Evolutionary conservation across 30 jellyfish, hydroid and myxozoan genomes (phyloP), one percentile per base, ranked within the genome.

Genomic region (Sanderia malayensis): DNA sequence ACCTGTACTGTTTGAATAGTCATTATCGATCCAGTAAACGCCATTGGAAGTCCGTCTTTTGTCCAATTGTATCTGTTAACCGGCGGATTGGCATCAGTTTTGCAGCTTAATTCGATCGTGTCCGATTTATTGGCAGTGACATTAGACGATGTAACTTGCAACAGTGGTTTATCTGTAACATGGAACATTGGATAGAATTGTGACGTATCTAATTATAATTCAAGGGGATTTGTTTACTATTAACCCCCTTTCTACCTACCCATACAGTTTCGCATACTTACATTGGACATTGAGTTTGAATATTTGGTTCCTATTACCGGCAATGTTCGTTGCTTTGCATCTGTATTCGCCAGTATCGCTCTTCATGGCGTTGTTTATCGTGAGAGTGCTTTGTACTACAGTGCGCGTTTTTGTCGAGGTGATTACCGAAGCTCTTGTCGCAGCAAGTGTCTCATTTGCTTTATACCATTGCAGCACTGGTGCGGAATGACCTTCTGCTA

Each of bases 51-150:
- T 13, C 88, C 94, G 52, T 88, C 74, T 69, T 80, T 88, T 18
- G 81, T 73, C 97, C 97, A 88, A 19, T 58, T 47, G 58, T 88
- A 88, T 31, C 61, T 68, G 11, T 47, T 10, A 17, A 80, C 87
- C 49, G 94, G 88, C 25, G 97, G 97, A 32, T 88, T 80, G 18
- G 97, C 86, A 31, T 88, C 87, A 15, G 73, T 81, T 23, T 30
- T 26, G 75, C 97, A 88, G 19, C 58, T 41, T 19, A 88, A 29
- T 30, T 58, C 74, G 0, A 88, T 69, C 23, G 61, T 19, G 49
- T 62, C 61, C 0, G 91, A 58, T 19, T 44, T 47, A 37, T 88
- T 81, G 17, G 88, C 92, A 1, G 94, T 81, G 72, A 60, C 21
- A 55, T 75, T 88, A 22, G 85, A 69, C 15, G 90, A 41, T 6